Base-by-base conservation (phyloP, 2,888 invertebrate species). In the Drosophila leonis region DNA sequence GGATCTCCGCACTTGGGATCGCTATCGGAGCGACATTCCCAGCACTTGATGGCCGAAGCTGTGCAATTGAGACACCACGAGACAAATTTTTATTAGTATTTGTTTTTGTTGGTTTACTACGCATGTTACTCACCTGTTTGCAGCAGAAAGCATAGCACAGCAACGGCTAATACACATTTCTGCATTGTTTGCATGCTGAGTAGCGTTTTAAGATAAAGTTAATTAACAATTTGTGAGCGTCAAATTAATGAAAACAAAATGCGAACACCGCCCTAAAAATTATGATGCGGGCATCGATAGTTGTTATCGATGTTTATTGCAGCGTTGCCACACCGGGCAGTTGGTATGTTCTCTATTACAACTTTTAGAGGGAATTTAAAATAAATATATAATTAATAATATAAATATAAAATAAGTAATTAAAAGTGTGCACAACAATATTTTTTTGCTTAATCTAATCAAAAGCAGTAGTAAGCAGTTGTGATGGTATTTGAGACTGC, bases 1-100 rank as follows among this genome's bases (percentile, higher is more conserved):
- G 98, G 98, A 94, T 98, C 98, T 0, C 96, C 96, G 91, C 98
- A 98, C 93, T 97, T 97, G 1, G 97, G 97, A 93, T 98, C 98
- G 64, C 95, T 95, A 90, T 96, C 97, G 0, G 98, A 98, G 75
- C 97, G 95, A 90, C 98, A 98, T 60, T 96, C 96, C 98, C 98
- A 98, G 90, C 98, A 98, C 94, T 98, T 98, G 54, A 97, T 96
- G 65, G 95, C 94, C 55, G 93, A 91, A 75, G 94, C 96, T 96
- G 91, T 96, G 91, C 65, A 49, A 39, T 46, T 46, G 46, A 49
- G 35, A 59, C 61, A 65, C 20, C 46, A 48, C 18, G 48, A 57
- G 39, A 37, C 27, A 42, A 24, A 37, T 13, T 31, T 4, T 9
- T 10, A 1, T 15, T 4, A 42, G 54, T 57, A 46, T 44, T 63